Evolutionary conservation across 2,113 vertebrate genomes (phyloP), one percentile per base, ranked within the genome.

Genomic region (Xerus inauris): DNA sequence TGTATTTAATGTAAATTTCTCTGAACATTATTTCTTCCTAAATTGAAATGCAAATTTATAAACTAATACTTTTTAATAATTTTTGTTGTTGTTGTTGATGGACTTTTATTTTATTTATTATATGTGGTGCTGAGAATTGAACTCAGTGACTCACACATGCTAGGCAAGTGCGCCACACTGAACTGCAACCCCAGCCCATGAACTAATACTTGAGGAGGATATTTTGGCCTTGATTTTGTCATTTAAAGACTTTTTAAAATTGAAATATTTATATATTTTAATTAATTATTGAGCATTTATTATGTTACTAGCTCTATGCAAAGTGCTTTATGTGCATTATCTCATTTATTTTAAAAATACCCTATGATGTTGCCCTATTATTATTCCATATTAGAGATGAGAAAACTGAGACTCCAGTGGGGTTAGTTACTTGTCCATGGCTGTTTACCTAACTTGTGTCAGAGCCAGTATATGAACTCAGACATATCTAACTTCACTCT

Each of bases 21-120:
- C 64, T 67, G n/a, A 80, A 40, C 0, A 19, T 83, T 81, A 62
- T 92, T 90, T 94, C 40, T 93, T 89, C 22, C 67, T 42, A 83
- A 80, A 87, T 59, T 73, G 38, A 94, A 95, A 88, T 47, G 42
- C n/a, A 87, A 76, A 92, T 7, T 51, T 95, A 54, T 47, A 7
- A 88, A 94, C 32, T 86, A 87, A 80, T 49, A 62, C n/a, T 65
- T 71, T 57, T 57, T 6, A 54, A 19, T 19, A 22, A 24, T 57
- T 57, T 57, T 22, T 22, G 1, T 57, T 57, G 6, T 57, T 57
- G 6, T 57, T 57, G 54, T 57, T 57, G 54, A 57, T 57, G 54
- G 54, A 22, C 20, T 20, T 57, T 57, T 57, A 8, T 57, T 57
- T 57, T 7, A 57, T 57, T 22, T 57, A 57, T 57, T 57, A 57